Conservation (phyloP, 1,140 invertebrate genomes). For the Hyles euphorbiae region DNA sequence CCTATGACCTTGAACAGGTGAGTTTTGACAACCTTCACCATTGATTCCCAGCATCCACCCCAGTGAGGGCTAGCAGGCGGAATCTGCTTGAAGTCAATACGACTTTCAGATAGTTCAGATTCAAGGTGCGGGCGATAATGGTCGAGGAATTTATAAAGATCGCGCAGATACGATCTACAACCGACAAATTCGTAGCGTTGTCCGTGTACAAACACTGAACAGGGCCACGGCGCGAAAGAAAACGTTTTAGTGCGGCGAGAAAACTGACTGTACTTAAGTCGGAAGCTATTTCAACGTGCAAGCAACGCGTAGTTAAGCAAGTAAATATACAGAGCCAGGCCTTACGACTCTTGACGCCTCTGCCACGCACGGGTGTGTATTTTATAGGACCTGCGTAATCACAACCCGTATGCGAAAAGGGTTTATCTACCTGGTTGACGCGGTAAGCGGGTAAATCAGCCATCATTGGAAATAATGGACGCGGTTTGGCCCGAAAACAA, state of each 20-base stretch:
- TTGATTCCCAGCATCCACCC: too few relatives aligned
- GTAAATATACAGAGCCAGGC: slow-evolving; percentile 50
- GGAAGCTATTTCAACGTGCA: slow-evolving; percentile 11
- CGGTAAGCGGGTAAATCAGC: slow-evolving; percentile 23
- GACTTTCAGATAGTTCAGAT: too few relatives aligned
- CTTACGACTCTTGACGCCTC: slow-evolving; percentile 37
- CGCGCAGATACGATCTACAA: slow-evolving; percentile 18
- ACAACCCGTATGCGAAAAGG: slow-evolving; percentile 41
- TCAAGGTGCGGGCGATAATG: slow-evolving; percentile 10
- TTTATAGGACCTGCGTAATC: slow-evolving; percentile 55
- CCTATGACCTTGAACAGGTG: slow-evolving; percentile 31
- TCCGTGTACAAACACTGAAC: slow-evolving; percentile 11
- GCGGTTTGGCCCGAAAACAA: slow-evolving; percentile 21
- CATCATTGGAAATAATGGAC: slow-evolving; percentile 28
- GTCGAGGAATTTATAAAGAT: slow-evolving; percentile 37
- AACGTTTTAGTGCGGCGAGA: slow-evolving; percentile 17
- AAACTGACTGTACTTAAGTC: slow-evolving; percentile 14
- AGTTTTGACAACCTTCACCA: too few relatives aligned
- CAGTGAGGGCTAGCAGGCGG: too few relatives aligned
- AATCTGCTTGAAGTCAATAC: too few relatives aligned
- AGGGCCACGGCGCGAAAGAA: slow-evolving; percentile 18
- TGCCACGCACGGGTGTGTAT: slow-evolving; percentile 22
- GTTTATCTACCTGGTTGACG: slow-evolving; percentile 12
- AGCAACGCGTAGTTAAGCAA: slow-evolving; percentile 45
- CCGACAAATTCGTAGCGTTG: slow-evolving; percentile 16